These are phyloP conservation scores for Pogonocichla stellata DNA, from an alignment of 2,113 vertebrate genomes.

Conservation along the genomic window DNA sequence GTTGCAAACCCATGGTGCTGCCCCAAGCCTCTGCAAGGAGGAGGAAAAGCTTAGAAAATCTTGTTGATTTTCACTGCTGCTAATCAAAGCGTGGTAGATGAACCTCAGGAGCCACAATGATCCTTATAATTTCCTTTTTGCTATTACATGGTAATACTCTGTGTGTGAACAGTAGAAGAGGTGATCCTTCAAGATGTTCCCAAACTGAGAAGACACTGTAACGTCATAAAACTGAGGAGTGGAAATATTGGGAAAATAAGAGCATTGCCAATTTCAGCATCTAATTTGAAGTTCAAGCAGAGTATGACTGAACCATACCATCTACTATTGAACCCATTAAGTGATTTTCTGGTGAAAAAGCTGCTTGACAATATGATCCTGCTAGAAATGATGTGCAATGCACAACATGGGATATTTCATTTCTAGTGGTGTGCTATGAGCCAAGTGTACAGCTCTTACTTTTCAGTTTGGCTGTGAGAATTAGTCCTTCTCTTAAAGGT, in stretches of 20 bases:
- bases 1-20: not conserved
- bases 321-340: not conserved
- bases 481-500: not conserved
- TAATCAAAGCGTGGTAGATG: not conserved
- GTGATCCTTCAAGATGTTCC: not conserved
- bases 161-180: not conserved
- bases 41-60: not conserved
- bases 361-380: not conserved
- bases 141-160: not conserved
- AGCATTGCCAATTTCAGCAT: not conserved
- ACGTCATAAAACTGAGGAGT: not conserved
- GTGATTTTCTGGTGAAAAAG: not conserved
- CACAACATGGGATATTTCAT: not conserved
- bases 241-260: not conserved
- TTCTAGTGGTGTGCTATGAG: not conserved
- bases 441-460: not conserved
- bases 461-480: not conserved
- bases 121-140: not conserved
- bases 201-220: not conserved
- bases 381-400: not conserved
- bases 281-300: not conserved
- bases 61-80: not conserved
- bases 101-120: not conserved
- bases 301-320: not conserved
- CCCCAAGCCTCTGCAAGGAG: not conserved